phyloP scores from a whole-genome alignment of 2,797 vertebrate genomes.

The Tragopan temminckii region DNA sequence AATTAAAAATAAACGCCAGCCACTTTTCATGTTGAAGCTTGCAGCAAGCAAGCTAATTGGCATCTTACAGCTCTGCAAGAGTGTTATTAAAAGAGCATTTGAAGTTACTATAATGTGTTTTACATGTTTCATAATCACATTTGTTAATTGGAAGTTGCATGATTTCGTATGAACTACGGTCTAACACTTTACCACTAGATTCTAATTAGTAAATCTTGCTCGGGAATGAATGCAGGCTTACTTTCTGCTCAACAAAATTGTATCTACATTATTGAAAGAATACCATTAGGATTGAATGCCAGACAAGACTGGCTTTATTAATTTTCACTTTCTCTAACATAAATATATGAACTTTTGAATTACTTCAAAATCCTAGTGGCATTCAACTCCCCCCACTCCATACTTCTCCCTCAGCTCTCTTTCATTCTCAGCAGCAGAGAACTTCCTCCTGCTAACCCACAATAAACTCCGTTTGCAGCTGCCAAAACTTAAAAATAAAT shows the following conservation, averaged over 20 bases:
- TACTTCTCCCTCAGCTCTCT: background rate
- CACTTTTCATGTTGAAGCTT: background rate
- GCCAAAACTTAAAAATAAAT: constrained; percentile 33
- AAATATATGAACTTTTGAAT: constrained; percentile 37
- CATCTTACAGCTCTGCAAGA: background rate
- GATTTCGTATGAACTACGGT: background rate
- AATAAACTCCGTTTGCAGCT: constrained; percentile 19
- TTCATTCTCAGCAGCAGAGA: background rate
- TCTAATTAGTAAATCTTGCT: constrained; percentile 46
- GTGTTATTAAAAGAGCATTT: constrained; percentile 19
- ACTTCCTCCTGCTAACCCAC: constrained; percentile 16
- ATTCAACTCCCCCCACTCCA: constrained; percentile 3
- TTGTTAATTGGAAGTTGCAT: constrained; percentile 19
- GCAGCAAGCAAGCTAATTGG: constrained; percentile 21
- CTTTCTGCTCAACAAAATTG: background rate
- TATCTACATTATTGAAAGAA: background rate
- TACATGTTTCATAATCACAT: constrained; percentile 29
- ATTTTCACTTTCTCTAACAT: constrained; percentile 44
- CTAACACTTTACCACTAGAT: background rate
- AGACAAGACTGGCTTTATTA: constrained; percentile 45
- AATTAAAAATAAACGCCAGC: constrained; percentile 36
- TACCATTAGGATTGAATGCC: background rate
- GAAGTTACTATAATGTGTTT: background rate
- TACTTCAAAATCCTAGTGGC: background rate
- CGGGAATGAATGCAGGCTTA: background rate